A percentile compares a stretch with the other conserved stretches of the same genome.
Evolutionary conservation across 2,797 vertebrate genomes (phyloP).

Genomic region (Cirrhinus molitorella): DNA sequence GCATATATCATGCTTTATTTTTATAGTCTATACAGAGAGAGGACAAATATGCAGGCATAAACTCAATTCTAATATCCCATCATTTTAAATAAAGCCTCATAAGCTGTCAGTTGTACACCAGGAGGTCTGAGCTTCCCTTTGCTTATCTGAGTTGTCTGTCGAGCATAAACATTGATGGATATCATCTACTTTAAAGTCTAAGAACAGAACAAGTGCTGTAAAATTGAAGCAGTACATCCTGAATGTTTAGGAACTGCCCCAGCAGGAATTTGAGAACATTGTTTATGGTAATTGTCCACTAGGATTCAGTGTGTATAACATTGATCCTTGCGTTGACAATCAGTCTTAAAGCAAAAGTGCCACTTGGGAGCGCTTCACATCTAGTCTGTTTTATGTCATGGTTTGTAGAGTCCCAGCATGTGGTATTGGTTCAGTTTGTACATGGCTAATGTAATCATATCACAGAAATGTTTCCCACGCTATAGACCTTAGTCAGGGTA

Average conservation of each 20-base stretch:
- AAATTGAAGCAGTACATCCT: not conserved
- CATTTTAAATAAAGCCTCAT: not conserved
- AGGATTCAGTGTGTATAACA: not conserved
- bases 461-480: not conserved
- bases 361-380: not conserved
- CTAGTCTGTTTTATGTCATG: not conserved
- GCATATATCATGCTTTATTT: not conserved
- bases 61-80: not conserved
- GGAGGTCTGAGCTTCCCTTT: not conserved
- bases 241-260: not conserved
- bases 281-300: not conserved
- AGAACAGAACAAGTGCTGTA: not conserved
- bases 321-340: not conserved
- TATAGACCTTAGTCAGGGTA: not conserved
- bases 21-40: not conserved
- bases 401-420: not conserved
- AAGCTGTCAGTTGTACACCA: not conserved
- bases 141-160: not conserved
- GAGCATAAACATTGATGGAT: not conserved
- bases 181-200: slow-evolving; percentile 1
- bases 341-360: slow-evolving; percentile 6
- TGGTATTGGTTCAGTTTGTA: not conserved
- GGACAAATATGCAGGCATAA: not conserved
- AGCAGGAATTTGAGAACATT: not conserved
- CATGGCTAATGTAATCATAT: not conserved